Evolutionary conservation across 2,888 invertebrate species (phyloP).

Genomic region (Ochropleura plecta): DNA sequence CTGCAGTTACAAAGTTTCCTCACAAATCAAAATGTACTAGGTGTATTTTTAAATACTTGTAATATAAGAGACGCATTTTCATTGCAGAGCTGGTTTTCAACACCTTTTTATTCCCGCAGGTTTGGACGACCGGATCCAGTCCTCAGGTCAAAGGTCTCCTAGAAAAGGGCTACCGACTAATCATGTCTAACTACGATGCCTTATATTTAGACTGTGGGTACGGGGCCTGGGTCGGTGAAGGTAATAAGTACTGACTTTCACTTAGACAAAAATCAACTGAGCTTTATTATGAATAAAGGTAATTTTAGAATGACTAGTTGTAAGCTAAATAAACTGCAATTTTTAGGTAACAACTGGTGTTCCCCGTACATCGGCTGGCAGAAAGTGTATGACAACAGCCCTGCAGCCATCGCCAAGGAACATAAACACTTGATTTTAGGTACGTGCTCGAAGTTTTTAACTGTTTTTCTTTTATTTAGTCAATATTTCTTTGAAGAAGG

Average conservation of each 20-base stretch:
- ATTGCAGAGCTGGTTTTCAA: background rate
- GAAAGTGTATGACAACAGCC: slow-evolving; percentile 95
- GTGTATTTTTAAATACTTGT: no score
- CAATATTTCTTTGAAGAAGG: background rate
- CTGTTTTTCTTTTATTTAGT: background rate
- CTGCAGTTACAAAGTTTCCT: no score
- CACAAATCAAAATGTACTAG: no score
- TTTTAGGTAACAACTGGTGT: slow-evolving; percentile 95
- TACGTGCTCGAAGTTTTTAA: slow-evolving; percentile 68
- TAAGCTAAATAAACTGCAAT: background rate
- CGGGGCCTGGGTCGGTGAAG: slow-evolving; percentile 94
- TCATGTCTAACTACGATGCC: slow-evolving; percentile 96
- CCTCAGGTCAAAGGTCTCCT: slow-evolving; percentile 92
- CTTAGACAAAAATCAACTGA: slow-evolving; percentile 10
- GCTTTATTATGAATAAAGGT: background rate
- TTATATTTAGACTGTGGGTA: slow-evolving; percentile 97
- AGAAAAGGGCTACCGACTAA: slow-evolving; percentile 93
- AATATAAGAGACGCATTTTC: no score
- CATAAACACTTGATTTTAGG: slow-evolving; percentile 90
- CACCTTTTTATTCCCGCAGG: slow-evolving; percentile 73
- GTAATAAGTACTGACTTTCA: slow-evolving; percentile 71
- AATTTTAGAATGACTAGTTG: background rate
- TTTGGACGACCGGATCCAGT: slow-evolving; percentile 94
- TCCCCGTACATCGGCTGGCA: slow-evolving; percentile 98
- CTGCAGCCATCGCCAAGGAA: slow-evolving; percentile 90